These are phyloP conservation scores for Ecliptopera silaceata DNA, from an alignment of 2,888 invertebrate genomes.

Conservation along the genomic window DNA sequence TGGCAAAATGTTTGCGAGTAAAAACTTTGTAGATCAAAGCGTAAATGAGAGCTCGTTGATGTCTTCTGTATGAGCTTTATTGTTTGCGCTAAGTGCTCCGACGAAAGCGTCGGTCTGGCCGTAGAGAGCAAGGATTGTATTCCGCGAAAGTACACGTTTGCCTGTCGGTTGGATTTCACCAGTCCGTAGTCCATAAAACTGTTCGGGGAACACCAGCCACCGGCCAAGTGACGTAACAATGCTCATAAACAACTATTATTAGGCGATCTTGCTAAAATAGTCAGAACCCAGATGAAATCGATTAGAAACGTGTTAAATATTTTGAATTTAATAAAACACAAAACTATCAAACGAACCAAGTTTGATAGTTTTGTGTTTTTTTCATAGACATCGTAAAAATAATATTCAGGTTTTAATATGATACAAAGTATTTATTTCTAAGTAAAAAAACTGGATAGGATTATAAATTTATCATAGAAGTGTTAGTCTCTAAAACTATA, in stretches of 20 bases:
- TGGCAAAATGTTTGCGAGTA: not conserved
- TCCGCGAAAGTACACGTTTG: slow-evolving; percentile 59
- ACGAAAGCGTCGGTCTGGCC: slow-evolving; percentile 19
- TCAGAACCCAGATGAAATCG: not conserved
- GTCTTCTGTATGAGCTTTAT: slow-evolving; percentile 29
- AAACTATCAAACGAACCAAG: too few relatives aligned
- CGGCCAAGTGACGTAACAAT: slow-evolving; percentile 41
- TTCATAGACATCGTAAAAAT: too few relatives aligned
- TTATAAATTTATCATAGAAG: too few relatives aligned
- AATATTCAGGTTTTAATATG: too few relatives aligned
- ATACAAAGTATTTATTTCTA: too few relatives aligned
- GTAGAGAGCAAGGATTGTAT: slow-evolving; percentile 36
- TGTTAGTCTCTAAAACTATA: too few relatives aligned
- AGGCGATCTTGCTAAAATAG: slow-evolving; percentile 15
- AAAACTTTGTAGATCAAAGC: slow-evolving; percentile 19
- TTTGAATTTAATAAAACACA: too few relatives aligned
- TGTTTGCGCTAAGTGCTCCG: slow-evolving; percentile 15
- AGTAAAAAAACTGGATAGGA: too few relatives aligned
- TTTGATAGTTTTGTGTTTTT: too few relatives aligned
- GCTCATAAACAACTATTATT: slow-evolving; percentile 34
- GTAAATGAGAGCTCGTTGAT: slow-evolving; percentile 27
- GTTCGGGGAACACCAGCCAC: slow-evolving; percentile 69
- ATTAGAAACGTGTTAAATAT: not conserved
- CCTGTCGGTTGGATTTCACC: slow-evolving; percentile 73
- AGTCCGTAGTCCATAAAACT: slow-evolving; percentile 75